These are phyloP conservation scores for Donacobius atricapilla DNA, from an alignment of 2,113 vertebrate genomes.

Conservation along the genomic window DNA sequence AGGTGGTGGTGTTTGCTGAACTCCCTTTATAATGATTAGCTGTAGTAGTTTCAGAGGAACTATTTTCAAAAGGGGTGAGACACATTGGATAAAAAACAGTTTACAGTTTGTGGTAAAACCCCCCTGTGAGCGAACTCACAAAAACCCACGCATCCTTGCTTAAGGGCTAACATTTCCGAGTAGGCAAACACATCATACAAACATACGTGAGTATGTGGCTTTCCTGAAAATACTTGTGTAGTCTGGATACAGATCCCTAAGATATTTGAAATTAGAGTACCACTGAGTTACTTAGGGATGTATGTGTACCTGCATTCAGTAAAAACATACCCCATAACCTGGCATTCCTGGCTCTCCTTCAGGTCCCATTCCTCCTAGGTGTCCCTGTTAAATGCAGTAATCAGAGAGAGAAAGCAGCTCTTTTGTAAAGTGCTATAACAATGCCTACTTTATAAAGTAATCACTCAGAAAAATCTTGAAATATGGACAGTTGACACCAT, in stretches of 20 bases:
- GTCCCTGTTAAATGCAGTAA: conserved; percentile 80
- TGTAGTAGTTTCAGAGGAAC: background rate
- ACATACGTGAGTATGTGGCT: background rate
- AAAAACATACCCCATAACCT: conserved; percentile 84
- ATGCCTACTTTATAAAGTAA: background rate
- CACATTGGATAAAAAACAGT: background rate
- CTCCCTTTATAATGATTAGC: background rate
- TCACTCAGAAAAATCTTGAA: background rate
- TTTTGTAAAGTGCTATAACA: background rate
- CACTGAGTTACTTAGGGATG: background rate
- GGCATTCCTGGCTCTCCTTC: conserved; percentile 86
- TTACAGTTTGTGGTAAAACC: background rate
- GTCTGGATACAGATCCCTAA: background rate
- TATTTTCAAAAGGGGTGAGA: background rate
- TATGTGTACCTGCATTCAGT: background rate
- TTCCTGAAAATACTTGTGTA: background rate
- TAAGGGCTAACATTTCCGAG: background rate
- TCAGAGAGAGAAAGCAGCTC: conserved; percentile 19
- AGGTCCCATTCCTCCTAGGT: conserved; percentile 83
- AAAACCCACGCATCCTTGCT: background rate
- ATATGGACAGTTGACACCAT: background rate
- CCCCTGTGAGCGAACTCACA: background rate
- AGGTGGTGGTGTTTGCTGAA: background rate
- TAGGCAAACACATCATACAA: background rate
- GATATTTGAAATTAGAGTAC: background rate